Conservation (phyloP, 2,888 invertebrate species). For the Eilema griseolum region DNA sequence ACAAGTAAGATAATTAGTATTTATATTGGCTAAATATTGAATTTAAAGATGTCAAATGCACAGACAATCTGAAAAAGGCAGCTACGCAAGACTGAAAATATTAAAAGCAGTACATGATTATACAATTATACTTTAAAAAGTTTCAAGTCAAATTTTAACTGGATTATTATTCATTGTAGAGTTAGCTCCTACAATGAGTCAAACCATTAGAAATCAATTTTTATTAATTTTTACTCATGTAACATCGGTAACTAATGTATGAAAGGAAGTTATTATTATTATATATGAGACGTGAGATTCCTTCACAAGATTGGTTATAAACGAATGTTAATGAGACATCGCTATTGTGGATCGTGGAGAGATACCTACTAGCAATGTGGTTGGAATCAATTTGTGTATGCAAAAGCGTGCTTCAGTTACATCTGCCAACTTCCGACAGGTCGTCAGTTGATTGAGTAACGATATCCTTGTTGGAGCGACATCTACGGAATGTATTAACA, state of each 20-base stretch:
- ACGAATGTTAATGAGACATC: slow-evolving; percentile 60
- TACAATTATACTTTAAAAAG: background rate
- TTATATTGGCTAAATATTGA: no score
- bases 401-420: slow-evolving; percentile 53
- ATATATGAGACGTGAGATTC: slow-evolving; percentile 59
- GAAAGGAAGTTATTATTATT: slow-evolving; percentile 67
- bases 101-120: no score
- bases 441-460: slow-evolving; percentile 59
- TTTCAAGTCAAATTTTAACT: background rate
- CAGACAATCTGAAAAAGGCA: no score
- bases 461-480: slow-evolving; percentile 56
- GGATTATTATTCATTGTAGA: background rate
- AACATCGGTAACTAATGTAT: slow-evolving; percentile 51
- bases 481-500: slow-evolving; percentile 51
- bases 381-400: slow-evolving; percentile 52
- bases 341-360: slow-evolving; percentile 33
- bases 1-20: no score
- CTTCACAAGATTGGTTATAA: slow-evolving; percentile 51
- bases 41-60: no score
- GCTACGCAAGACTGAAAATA: no score
- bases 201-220: slow-evolving; percentile 30
- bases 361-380: slow-evolving; percentile 41
- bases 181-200: slow-evolving; percentile 3
- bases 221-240: slow-evolving; percentile 44
- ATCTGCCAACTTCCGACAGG: slow-evolving; percentile 64